These are phyloP conservation scores for Pseudopodoces humilis DNA, from an alignment of 2,113 vertebrate genomes.

Conservation along the genomic window DNA sequence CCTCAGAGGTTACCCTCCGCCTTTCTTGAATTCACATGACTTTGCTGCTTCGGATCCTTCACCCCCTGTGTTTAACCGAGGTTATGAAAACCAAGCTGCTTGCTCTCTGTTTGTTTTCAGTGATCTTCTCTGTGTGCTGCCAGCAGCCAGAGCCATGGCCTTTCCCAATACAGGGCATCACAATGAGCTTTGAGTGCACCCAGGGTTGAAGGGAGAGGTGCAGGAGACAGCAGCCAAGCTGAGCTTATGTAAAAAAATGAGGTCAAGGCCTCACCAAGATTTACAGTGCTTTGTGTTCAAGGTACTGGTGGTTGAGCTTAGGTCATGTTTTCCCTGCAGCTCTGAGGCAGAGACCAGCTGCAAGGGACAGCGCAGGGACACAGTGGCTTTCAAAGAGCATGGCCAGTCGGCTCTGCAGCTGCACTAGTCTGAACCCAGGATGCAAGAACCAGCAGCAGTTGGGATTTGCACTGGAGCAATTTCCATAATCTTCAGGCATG, in stretches of 20 bases:
- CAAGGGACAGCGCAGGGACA: not conserved
- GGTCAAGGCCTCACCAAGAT: not conserved
- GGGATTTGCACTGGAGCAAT: not conserved
- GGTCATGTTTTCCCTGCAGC: not conserved
- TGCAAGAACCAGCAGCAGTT: not conserved
- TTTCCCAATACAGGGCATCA: not conserved
- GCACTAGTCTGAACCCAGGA: not conserved
- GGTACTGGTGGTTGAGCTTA: not conserved
- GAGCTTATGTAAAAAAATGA: conserved; percentile 30
- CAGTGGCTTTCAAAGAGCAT: not conserved
- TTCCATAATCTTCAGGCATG: not conserved
- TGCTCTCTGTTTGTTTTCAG: conserved; percentile 60
- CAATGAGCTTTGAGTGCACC: not conserved
- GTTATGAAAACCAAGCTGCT: conserved; percentile 58
- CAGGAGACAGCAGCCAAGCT: not conserved
- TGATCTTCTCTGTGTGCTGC: conserved; percentile 33
- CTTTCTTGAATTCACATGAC: conserved; percentile 39
- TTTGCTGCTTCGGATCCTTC: not conserved
- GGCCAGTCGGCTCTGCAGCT: not conserved
- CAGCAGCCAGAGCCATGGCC: conserved; percentile 27
- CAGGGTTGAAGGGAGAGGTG: not conserved
- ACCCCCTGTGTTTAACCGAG: conserved; percentile 55
- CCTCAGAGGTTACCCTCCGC: conserved; percentile 13
- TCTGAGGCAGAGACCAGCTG: not conserved
- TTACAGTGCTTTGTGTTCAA: not conserved